These are phyloP conservation scores for Cheilosia urbana DNA, from an alignment of 2,888 invertebrate genomes.

Conservation along the genomic window DNA sequence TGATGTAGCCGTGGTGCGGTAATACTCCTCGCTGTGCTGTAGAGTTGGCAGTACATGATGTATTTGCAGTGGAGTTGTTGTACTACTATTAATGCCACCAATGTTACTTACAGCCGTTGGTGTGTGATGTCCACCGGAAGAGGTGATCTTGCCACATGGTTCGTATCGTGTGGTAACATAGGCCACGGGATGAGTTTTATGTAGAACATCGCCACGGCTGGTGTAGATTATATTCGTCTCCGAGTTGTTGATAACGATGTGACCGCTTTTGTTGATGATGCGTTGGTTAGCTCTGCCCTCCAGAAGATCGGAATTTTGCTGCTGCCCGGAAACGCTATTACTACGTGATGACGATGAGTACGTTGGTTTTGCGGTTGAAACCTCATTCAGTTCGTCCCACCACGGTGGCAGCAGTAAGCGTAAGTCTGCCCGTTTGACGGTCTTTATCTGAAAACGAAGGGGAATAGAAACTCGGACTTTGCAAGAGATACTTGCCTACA, in stretches of 20 bases:
- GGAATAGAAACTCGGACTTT: not conserved
- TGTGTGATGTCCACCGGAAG: conserved; percentile 71
- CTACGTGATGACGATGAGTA: conserved; percentile 57
- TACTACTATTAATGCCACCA: conserved; percentile 71
- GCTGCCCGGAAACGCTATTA: conserved; percentile 54
- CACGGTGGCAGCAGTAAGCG: conserved; percentile 96
- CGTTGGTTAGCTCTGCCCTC: conserved; percentile 60
- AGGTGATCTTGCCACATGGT: conserved; percentile 78
- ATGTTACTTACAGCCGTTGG: conserved; percentile 70
- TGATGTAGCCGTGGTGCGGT: conserved; percentile 86
- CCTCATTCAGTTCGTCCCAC: conserved; percentile 96
- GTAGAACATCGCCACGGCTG: conserved; percentile 64
- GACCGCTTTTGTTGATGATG: conserved; percentile 68
- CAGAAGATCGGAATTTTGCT: conserved; percentile 53
- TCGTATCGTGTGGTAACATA: conserved; percentile 82
- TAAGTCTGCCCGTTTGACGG: conserved; percentile 95
- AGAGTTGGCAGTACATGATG: conserved; percentile 83
- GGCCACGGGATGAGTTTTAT: conserved; percentile 76
- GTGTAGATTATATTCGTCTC: conserved; percentile 78
- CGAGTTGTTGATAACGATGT: conserved; percentile 76
- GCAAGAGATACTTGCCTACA: conserved; percentile 30
- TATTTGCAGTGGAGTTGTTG: conserved; percentile 79
- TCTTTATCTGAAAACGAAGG: conserved; percentile 77
- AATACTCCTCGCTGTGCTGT: conserved; percentile 84
- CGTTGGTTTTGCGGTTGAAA: conserved; percentile 79